Conservation (phyloP, 2,797 vertebrate species). For the Dendrocincla tyrannina region DNA sequence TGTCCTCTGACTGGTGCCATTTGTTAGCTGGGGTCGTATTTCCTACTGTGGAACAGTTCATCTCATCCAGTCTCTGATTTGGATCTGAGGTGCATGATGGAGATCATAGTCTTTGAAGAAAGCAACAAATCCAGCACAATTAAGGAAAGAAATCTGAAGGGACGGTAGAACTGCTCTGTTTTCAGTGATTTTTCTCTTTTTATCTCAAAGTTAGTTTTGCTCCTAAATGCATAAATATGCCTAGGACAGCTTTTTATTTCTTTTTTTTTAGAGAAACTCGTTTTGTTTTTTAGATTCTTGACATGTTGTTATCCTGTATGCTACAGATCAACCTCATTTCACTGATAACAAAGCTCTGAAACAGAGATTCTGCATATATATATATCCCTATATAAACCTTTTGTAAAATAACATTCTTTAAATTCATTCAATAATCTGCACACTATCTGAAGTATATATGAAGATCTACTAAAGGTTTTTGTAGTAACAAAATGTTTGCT, state of each 20-base stretch:
- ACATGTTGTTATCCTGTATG: not conserved
- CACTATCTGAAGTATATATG: not conserved
- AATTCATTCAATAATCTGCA: not conserved
- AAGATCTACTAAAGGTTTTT: not conserved
- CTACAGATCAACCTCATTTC: not conserved
- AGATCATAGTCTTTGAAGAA: not conserved
- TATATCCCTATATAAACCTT: not conserved
- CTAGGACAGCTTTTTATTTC: not conserved
- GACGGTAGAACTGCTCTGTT: not conserved
- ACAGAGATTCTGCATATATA: not conserved
- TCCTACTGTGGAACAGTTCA: not conserved
- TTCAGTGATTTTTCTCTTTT: not conserved
- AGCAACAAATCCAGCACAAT: not conserved
- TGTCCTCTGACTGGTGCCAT: not conserved
- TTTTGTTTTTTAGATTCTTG: not conserved
- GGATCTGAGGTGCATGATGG: not conserved
- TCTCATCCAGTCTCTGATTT: not conserved
- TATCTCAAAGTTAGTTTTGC: fast-evolving
- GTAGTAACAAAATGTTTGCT: not conserved
- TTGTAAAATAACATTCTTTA: not conserved
- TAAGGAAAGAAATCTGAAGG: not conserved
- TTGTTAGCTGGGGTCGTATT: not conserved
- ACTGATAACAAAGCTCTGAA: not conserved
- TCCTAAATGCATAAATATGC: not conserved
- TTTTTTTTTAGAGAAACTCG: not conserved